Conservation (phyloP, 2,888 invertebrate species). For the Theretra japonica region DNA sequence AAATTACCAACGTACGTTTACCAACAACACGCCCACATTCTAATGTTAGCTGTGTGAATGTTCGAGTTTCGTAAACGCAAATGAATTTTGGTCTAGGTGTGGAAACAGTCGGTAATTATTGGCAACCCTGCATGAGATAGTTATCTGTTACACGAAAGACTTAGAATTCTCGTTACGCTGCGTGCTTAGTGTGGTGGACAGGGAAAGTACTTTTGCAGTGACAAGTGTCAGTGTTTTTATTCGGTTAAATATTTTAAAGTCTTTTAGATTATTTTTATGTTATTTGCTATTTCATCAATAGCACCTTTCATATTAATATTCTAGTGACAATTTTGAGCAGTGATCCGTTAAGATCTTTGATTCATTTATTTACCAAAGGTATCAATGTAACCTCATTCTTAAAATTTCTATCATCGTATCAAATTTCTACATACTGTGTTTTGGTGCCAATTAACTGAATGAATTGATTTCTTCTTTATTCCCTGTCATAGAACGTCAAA, state of each 20-base stretch:
- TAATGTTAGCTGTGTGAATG: background rate
- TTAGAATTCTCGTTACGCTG: constrained; percentile 27
- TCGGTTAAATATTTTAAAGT: background rate
- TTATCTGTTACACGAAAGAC: constrained; percentile 28
- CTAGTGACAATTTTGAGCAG: too few relatives aligned
- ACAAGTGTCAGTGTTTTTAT: background rate
- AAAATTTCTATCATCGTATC: too few relatives aligned
- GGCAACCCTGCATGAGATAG: constrained; percentile 53
- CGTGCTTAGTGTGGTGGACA: constrained; percentile 38
- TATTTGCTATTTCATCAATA: too few relatives aligned
- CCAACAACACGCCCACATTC: constrained; percentile 30
- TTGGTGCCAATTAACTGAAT: too few relatives aligned
- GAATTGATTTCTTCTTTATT: too few relatives aligned
- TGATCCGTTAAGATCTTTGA: too few relatives aligned
- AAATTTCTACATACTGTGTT: too few relatives aligned
- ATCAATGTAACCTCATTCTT: too few relatives aligned
- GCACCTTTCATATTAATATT: too few relatives aligned
- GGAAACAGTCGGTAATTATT: constrained; percentile 61
- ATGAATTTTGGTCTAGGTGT: constrained; percentile 34
- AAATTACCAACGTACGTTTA: constrained; percentile 48
- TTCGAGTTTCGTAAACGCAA: constrained; percentile 12
- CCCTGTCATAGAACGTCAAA: too few relatives aligned
- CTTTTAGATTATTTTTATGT: background rate
- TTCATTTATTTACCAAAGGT: too few relatives aligned
- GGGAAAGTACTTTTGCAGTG: constrained; percentile 36